Percentiles rank a stretch among this genome's conserved stretches.
phyloP scores from a whole-genome alignment of 2,113 vertebrate genomes.

The Sorex fumeus region DNA sequence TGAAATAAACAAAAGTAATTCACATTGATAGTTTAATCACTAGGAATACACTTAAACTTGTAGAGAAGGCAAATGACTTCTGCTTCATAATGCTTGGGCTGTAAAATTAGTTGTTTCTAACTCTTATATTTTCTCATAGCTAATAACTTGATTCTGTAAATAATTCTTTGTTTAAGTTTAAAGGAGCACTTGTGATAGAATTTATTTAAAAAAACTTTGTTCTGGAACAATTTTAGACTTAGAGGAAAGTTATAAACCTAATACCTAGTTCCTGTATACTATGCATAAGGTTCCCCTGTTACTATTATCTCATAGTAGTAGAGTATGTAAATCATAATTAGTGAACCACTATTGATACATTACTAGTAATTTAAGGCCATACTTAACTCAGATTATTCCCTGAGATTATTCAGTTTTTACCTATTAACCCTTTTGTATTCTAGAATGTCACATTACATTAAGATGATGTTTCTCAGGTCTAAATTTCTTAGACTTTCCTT shows the following conservation, averaged over 20 bases:
- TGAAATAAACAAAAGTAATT: conserved; percentile 71
- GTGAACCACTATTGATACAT: not conserved
- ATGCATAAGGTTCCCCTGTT: not conserved
- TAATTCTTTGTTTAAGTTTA: conserved; percentile 46
- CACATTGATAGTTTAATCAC: conserved; percentile 46
- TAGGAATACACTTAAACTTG: not conserved
- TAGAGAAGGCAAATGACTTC: conserved; percentile 13
- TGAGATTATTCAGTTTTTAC: conserved; percentile 11
- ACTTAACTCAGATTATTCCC: too few species aligned
- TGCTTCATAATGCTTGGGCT: not conserved
- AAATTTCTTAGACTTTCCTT: not conserved
- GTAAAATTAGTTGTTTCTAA: conserved; percentile 7
- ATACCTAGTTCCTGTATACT: not conserved
- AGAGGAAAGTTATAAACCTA: not conserved
- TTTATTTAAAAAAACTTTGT: conserved; percentile 41
- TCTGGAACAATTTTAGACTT: conserved; percentile 36
- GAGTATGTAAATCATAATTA: not conserved
- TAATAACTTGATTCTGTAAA: conserved; percentile 49
- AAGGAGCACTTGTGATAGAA: conserved; percentile 55
- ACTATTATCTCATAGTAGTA: not conserved
- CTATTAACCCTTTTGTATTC: not conserved
- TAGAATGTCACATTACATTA: not conserved
- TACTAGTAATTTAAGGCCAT: not conserved
- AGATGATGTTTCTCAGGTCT: not conserved
- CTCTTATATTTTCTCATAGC: conserved; percentile 33